These are phyloP conservation scores for Diorhabda sublineata DNA, from an alignment of 1,140 invertebrate species.

Conservation along the genomic window DNA sequence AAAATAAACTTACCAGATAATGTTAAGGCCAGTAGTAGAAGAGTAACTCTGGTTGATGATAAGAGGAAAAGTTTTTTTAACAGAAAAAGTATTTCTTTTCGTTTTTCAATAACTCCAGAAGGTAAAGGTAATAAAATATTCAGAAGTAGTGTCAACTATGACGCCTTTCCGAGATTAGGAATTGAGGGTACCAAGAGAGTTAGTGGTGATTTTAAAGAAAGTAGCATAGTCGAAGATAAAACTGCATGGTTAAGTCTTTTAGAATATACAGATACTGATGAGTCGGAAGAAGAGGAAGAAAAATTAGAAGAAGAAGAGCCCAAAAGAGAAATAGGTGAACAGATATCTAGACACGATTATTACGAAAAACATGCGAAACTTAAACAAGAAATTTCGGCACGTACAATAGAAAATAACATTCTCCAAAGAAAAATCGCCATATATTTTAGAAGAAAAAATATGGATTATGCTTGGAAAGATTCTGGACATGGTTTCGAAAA, in stretches of 20 bases:
- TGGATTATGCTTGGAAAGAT: constrained; percentile 38
- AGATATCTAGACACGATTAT: constrained; percentile 28
- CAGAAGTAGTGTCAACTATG: constrained; percentile 6
- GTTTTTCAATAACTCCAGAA: no score
- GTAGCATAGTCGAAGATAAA: neutral
- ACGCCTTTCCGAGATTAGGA: neutral
- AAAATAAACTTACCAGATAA: neutral
- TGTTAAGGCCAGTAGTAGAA: no score
- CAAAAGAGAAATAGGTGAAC: constrained; percentile 17
- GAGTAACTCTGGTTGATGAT: no score
- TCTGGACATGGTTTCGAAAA: constrained; percentile 31
- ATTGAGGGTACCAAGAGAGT: neutral
- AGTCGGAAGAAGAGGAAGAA: constrained; percentile 8
- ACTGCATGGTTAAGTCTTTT: neutral
- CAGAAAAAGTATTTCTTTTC: no score
- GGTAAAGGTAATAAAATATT: no score
- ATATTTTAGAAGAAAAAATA: constrained; percentile 39
- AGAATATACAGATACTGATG: no score
- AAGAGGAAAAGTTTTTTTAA: no score
- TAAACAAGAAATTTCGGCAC: constrained; percentile 18
- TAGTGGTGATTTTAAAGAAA: constrained; percentile 8
- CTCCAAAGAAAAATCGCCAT: constrained; percentile 39
- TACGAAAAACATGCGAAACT: constrained; percentile 28
- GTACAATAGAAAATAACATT: constrained; percentile 35
- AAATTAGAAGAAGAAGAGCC: constrained; percentile 26